Conservation (phyloP, 1,140 invertebrate genomes). For the Drusus annulatus region DNA sequence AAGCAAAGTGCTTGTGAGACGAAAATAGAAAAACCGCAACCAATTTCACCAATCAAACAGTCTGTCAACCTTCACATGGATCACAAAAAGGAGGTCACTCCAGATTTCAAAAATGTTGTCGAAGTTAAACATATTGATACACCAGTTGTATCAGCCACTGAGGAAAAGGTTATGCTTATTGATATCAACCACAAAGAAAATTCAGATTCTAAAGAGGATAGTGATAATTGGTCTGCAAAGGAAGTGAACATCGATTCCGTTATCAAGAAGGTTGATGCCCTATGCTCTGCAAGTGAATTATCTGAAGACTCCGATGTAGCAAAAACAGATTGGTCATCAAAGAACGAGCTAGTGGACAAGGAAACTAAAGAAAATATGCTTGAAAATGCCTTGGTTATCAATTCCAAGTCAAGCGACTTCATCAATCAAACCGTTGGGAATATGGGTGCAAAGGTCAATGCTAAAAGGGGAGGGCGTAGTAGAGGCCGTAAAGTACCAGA, state of each 20-base stretch:
- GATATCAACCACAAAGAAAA: slow-evolving; percentile 40
- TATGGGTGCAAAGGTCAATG: slow-evolving; percentile 52
- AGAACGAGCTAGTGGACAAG: slow-evolving; percentile 46
- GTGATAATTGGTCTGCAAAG: slow-evolving; percentile 83
- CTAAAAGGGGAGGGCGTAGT: slow-evolving; percentile 71
- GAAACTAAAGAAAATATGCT: slow-evolving; percentile 45
- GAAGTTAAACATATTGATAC: slow-evolving; percentile 63
- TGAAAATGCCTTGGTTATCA: slow-evolving; percentile 23
- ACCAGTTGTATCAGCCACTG: not conserved
- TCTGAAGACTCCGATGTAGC: slow-evolving; percentile 44
- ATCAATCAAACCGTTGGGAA: slow-evolving; percentile 51
- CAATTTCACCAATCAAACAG: slow-evolving; percentile 40
- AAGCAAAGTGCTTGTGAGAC: slow-evolving; percentile 71
- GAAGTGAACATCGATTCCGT: slow-evolving; percentile 85
- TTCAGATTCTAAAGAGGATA: slow-evolving; percentile 76
- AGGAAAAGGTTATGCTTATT: slow-evolving; percentile 13
- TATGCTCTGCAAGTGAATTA: slow-evolving; percentile 62
- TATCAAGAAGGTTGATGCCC: slow-evolving; percentile 82
- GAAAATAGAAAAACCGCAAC: slow-evolving; percentile 62
- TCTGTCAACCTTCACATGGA: not conserved
- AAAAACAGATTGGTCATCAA: slow-evolving; percentile 19
- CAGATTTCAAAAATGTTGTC: slow-evolving; percentile 70
- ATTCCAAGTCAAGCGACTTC: slow-evolving; percentile 42
- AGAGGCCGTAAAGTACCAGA: slow-evolving; percentile 72
- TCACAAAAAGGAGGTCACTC: slow-evolving; percentile 44